Evolutionary conservation across 2,797 vertebrate species (phyloP), one percentile per base, ranked within the genome.

Genomic region (Anolis apletophallus): DNA sequence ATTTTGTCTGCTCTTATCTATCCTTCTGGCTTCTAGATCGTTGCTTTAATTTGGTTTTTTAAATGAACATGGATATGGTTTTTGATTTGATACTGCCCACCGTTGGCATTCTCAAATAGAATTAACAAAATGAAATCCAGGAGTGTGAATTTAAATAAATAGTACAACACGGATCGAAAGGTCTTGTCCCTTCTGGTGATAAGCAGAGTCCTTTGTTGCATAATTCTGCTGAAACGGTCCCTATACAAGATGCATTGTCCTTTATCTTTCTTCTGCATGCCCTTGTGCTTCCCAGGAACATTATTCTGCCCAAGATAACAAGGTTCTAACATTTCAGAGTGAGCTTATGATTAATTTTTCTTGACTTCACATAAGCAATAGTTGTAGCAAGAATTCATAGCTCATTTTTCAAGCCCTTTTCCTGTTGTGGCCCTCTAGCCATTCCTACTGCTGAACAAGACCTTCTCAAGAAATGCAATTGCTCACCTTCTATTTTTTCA

Each of bases 351-450:
- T 40, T n/a, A 71, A 32, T 17, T 86, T 87, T 86, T 77, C 40
- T 75, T 86, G 57, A 73, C 23, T 80, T 85, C 50, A 1, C 75
- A 89, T 29, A 23, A 77, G 52, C 29, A 82, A 17, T 26, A 76
- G 75, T 61, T 57, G 78, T 0, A 0, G 52, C 0, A 88, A 84
- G 64, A 92, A 93, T 73, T 83, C 14, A 50, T 0, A 0, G 71
- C 13, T 87, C 77, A 84, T 46, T 90, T 88, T 83, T 67, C 40
- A 73, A 26, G 34, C 74, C 2, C 61, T 59, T 46, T 85, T 76
- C 1, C 23, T 0, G 0, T 72, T 69, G 46, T 81, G 61, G 75
- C 68, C 87, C 40, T 50, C 73, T 32, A 85, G 34, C 71, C 19
- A 71, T 32, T 5, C 17, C 19, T 32, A 54, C 12, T n/a, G 16